Base-by-base conservation (phyloP, 1,140 invertebrate genomes). In the Brevipalpus yothersi region DNA sequence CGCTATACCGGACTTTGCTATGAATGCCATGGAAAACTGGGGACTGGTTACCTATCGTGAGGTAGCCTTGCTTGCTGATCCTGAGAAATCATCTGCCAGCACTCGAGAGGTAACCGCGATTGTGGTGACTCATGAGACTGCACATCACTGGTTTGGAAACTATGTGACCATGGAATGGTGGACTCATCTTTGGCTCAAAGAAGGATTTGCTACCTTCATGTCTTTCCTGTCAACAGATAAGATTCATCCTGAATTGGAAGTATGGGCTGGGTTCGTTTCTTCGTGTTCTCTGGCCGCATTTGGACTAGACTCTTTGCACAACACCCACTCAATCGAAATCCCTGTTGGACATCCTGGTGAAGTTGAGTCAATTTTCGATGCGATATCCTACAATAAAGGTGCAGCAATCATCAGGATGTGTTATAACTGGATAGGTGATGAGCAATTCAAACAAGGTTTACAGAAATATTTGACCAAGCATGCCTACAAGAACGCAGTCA, bases 21-120 rank as follows among this genome's bases (percentile, higher is more conserved):
- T 0, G 49, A 41, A 45, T 7, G 90, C 91, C 0, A 94, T 93
- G 80, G 89, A 93, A 72, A 87, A 93, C 73, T 94, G 89, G 91
- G 90, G 88, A 3, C 69, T 92, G 0, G 79, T 86, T 7, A 84
- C 81, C 1, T 87, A 63, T 47, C 13, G 88, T 59, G 88, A 94
- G 74, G 82, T 81, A 0, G 79, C 80, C 58, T 74, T 94, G 58
- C 73, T 94, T 1, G 84, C 80, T 60, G 80, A 88, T 65, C 67
- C 64, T 56, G 55, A 63, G 0, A 66, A 75, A 15, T 86, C 86
- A 0, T 68, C 71, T 4, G 77, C 80, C 1, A 68, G 67, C 1
- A 84, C 86, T 65, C 82, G 83, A 68, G 79, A 86, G 67, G 72
- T 77, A 62, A 80, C 92, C 9, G 81, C 84, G 8, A 73, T 86